Evolutionary conservation across 1,140 invertebrate genomes (phyloP).

Genomic region (Achatina immaculata): DNA sequence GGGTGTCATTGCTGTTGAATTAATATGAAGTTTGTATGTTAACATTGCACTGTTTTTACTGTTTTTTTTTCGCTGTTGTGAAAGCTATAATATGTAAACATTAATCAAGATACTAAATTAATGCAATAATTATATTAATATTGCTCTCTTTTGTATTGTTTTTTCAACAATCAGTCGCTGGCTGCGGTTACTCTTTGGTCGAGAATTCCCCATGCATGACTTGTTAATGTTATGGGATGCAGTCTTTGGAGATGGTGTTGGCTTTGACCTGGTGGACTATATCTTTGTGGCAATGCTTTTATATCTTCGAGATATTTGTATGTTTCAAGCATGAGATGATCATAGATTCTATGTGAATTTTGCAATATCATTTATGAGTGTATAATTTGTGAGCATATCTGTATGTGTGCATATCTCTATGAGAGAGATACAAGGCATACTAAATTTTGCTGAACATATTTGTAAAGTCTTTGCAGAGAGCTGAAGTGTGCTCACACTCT

Average conservation of each 20-base stretch:
- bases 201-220: conserved; percentile 83
- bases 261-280: conserved; percentile 81
- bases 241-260: conserved; percentile 81
- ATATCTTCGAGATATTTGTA: conserved; percentile 79
- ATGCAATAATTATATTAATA: neutral
- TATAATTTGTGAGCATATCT: neutral
- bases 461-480: too few relatives aligned
- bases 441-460: neutral
- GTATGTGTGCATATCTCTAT: neutral
- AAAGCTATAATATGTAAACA: too few relatives aligned
- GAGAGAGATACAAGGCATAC: neutral
- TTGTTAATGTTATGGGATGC: conserved; percentile 84
- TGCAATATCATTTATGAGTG: neutral
- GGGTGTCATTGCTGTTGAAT: too few relatives aligned
- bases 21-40: too few relatives aligned
- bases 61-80: too few relatives aligned
- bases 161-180: conserved; percentile 76
- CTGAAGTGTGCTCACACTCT: too few relatives aligned
- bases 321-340: conserved; percentile 72
- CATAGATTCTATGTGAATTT: neutral
- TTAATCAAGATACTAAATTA: too few relatives aligned
- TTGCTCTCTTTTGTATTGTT: neutral
- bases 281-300: conserved; percentile 83
- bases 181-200: conserved; percentile 83
- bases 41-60: too few relatives aligned